These are phyloP conservation scores for Diadromus collaris DNA, from an alignment of 2,888 invertebrate species.

Conservation along the genomic window DNA sequence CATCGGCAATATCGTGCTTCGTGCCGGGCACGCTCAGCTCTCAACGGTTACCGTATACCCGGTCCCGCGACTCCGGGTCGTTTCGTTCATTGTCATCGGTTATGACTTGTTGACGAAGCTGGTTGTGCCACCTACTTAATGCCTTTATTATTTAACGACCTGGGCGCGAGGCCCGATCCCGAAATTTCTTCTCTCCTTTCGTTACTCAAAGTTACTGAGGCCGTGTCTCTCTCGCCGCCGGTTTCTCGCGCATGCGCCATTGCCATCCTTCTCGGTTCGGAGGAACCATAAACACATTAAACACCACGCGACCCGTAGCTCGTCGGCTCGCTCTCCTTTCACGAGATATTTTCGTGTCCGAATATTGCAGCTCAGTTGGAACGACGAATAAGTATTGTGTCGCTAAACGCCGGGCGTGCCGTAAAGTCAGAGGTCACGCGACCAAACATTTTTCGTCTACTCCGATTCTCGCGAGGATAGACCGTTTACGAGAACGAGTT, in stretches of 20 bases:
- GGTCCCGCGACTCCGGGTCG: conserved; percentile 23
- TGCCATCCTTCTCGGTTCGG: not conserved
- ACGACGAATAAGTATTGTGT: conserved; percentile 1
- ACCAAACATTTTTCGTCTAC: conserved; percentile 5
- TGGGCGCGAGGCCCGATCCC: conserved; percentile 55
- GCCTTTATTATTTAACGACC: conserved; percentile 75
- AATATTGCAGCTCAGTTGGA: conserved; percentile 18
- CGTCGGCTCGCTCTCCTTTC: conserved; percentile 36
- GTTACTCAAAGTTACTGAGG: not conserved
- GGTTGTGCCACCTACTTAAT: conserved; percentile 72
- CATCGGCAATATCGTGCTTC: conserved; percentile 5
- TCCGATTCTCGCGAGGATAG: not conserved
- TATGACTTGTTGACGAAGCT: conserved; percentile 75
- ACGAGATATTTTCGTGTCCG: conserved; percentile 33
- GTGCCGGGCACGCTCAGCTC: conserved; percentile 17
- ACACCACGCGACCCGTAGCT: conserved; percentile 58
- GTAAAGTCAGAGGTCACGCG: conserved; percentile 42
- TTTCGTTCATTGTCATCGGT: conserved; percentile 69
- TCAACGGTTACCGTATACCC: conserved; percentile 10
- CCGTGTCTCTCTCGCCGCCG: conserved; percentile 11
- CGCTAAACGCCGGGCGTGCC: conserved; percentile 3
- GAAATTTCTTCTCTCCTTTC: conserved; percentile 47
- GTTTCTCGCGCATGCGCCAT: not conserved
- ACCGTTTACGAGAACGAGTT: not conserved
- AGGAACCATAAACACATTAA: conserved; percentile 58